phyloP scores from a whole-genome alignment of 2,888 invertebrate species.

The Tuta absoluta region DNA sequence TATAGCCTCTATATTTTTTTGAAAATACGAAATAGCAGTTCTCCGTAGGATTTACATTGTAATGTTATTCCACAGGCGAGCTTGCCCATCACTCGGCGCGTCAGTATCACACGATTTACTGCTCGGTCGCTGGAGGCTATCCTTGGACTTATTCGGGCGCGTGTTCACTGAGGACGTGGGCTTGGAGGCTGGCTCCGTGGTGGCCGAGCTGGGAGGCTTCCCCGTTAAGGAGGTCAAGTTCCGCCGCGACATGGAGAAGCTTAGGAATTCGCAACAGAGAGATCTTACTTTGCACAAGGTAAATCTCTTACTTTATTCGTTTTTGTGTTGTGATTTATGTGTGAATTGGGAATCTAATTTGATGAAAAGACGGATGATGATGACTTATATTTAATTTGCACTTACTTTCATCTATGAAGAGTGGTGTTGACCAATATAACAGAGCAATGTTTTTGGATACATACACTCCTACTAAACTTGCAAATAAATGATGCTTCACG shows the following conservation, averaged over 20 bases:
- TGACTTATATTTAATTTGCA: too few species aligned
- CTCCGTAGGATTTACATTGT: neutral
- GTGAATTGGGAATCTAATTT: too few species aligned
- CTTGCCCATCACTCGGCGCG: constrained; percentile 85
- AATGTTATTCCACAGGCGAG: constrained; percentile 50
- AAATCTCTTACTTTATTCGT: constrained; percentile 22
- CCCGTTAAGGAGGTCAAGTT: constrained; percentile 99
- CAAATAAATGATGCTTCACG: too few species aligned
- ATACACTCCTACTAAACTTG: too few species aligned
- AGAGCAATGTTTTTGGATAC: too few species aligned
- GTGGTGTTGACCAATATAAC: too few species aligned
- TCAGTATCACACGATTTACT: constrained; percentile 95
- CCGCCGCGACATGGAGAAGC: constrained; percentile 97
- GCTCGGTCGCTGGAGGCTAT: constrained; percentile 95
- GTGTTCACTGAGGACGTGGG: constrained; percentile 99
- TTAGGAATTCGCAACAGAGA: constrained; percentile 94
- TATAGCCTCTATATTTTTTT: too few species aligned
- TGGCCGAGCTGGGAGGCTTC: constrained; percentile 98
- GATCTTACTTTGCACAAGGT: constrained; percentile 93
- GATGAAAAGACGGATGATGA: too few species aligned
- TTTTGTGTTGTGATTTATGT: too few species aligned
- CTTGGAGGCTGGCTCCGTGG: constrained; percentile 96
- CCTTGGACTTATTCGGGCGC: constrained; percentile 95
- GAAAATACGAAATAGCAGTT: too few species aligned
- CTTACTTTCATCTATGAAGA: too few species aligned